phyloP scores from a whole-genome alignment of 30 jellyfish, hydroid and myxozoan genomes.

The Mastigias papua region DNA sequence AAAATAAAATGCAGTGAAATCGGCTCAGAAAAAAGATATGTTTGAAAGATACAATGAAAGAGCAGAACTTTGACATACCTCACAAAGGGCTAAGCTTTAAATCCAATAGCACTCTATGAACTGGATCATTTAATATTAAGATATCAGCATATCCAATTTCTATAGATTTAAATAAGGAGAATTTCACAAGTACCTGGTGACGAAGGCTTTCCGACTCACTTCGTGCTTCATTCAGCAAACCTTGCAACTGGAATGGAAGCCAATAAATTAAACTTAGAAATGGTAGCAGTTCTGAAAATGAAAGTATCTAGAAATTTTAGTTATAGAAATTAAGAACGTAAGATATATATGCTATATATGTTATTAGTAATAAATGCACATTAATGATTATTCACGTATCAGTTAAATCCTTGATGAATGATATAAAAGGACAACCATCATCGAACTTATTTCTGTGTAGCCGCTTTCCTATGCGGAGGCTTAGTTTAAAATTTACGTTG shows the following conservation, averaged over 20 bases:
- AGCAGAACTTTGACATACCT: neutral
- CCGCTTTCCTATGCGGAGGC: no score
- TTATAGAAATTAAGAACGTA: no score
- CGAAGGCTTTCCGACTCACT: conserved; percentile 52
- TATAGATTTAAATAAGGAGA: neutral
- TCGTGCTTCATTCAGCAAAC: conserved; percentile 29
- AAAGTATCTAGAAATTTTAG: neutral
- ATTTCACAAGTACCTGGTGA: conserved; percentile 18
- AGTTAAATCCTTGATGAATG: no score
- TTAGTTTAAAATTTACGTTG: no score
- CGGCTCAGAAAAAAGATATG: neutral
- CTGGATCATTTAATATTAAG: no score
- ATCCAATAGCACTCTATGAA: no score
- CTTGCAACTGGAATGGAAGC: conserved; percentile 30
- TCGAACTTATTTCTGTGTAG: no score
- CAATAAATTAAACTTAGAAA: neutral
- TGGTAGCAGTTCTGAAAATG: neutral
- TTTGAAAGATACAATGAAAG: neutral
- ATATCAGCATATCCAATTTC: neutral
- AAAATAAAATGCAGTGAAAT: neutral
- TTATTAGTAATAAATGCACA: no score
- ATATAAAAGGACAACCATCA: no score
- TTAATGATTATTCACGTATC: no score
- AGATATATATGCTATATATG: no score
- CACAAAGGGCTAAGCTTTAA: no score